Evolutionary conservation across 2,888 invertebrate genomes (phyloP).

Genomic region (Busseola fusca): DNA sequence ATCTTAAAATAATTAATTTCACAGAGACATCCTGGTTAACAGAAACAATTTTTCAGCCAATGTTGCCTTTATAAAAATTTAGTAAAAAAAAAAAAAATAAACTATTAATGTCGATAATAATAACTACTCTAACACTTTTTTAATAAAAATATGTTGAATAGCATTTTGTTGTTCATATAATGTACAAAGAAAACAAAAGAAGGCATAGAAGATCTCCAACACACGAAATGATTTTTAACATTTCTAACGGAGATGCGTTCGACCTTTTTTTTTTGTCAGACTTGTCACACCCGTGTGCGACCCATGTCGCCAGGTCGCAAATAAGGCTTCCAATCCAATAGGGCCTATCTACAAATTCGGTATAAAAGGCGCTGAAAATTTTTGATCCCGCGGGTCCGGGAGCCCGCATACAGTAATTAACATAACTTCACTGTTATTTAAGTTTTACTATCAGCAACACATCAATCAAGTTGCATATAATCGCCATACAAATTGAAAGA

Average conservation of each 20-base stretch:
- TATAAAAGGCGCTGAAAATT: neutral
- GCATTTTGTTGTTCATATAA: too few relatives aligned
- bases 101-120: too few relatives aligned
- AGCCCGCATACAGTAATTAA: neutral
- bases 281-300: neutral
- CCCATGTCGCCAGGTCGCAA: neutral
- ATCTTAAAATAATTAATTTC: neutral
- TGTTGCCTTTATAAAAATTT: too few relatives aligned
- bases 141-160: too few relatives aligned
- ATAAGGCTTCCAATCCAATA: neutral
- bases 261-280: constrained; percentile 17
- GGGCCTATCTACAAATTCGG: neutral
- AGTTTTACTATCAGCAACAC: neutral
- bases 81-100: too few relatives aligned
- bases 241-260: constrained; percentile 1
- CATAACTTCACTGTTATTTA: neutral
- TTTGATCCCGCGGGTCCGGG: neutral
- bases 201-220: neutral
- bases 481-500: neutral
- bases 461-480: neutral
- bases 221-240: neutral
- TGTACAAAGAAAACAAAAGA: neutral
- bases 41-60: too few relatives aligned
- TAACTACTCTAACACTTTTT: too few relatives aligned
- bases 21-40: neutral